These are phyloP conservation scores for Rotaria socialis DNA, from an alignment of 2,888 invertebrate species.

Conservation along the genomic window DNA sequence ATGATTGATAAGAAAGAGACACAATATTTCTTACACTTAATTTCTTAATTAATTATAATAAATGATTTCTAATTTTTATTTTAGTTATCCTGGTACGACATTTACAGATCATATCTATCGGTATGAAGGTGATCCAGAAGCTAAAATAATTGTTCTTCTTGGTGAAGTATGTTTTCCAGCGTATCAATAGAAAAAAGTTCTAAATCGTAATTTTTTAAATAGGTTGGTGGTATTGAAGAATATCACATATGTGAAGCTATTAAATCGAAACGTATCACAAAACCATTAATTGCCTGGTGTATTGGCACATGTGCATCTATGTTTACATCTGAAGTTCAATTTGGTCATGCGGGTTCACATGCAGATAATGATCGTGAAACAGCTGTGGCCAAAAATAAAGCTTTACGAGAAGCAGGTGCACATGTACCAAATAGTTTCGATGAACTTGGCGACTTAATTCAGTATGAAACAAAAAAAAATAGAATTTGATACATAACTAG, in stretches of 20 bases:
- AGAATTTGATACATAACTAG: neutral
- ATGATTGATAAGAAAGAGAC: too few relatives aligned
- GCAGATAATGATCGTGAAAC: constrained; percentile 90
- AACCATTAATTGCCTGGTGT: constrained; percentile 96
- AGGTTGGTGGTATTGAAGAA: constrained; percentile 89
- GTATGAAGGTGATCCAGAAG: constrained; percentile 66
- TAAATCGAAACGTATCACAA: constrained; percentile 73
- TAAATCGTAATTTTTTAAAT: constrained; percentile 62
- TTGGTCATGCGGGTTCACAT: constrained; percentile 97
- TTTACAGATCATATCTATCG: constrained; percentile 94
- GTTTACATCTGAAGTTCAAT: constrained; percentile 73
- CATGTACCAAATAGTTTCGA: constrained; percentile 88
- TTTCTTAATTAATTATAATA: neutral
- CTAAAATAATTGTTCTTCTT: constrained; percentile 87
- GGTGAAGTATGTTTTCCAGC: constrained; percentile 66
- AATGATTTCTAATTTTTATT: neutral
- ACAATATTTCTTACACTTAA: too few relatives aligned
- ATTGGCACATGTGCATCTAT: constrained; percentile 73
- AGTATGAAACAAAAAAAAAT: neutral
- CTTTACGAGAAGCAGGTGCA: constrained; percentile 76
- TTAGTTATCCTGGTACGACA: constrained; percentile 87
- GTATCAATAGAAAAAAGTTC: neutral
- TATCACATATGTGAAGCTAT: constrained; percentile 89
- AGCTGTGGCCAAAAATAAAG: constrained; percentile 82
- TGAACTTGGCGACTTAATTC: constrained; percentile 75